Conservation (phyloP, 1,140 invertebrate species). For the Drosophila ercepeae region DNA sequence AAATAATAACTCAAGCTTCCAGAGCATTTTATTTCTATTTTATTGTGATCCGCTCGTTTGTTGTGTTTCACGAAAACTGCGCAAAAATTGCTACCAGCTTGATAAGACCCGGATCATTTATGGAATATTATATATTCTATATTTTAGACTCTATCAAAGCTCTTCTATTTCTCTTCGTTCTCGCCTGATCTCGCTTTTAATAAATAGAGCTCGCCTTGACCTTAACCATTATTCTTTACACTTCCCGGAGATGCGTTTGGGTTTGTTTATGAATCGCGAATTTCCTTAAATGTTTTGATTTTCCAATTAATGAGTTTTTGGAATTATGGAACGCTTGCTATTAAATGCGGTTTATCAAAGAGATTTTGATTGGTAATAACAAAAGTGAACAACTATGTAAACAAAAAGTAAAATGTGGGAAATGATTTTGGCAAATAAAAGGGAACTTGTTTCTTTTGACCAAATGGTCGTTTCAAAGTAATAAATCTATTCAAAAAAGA, state of each 20-base stretch:
- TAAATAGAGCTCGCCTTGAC: constrained; percentile 42
- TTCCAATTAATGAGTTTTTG: background rate
- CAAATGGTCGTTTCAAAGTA: too few species aligned
- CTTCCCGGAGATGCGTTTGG: constrained; percentile 7
- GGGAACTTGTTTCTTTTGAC: too few species aligned
- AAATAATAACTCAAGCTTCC: constrained; percentile 33
- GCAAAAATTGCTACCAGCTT: constrained; percentile 33
- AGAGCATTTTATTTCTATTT: constrained; percentile 30
- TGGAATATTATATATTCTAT: background rate
- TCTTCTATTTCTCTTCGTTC: constrained; percentile 9
- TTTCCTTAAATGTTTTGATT: constrained; percentile 8
- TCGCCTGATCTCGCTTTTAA: constrained; percentile 13
- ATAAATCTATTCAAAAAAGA: too few species aligned
- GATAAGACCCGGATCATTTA: constrained; percentile 51
- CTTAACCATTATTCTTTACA: constrained; percentile 46
- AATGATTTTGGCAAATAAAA: background rate
- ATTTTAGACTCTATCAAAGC: constrained; percentile 32
- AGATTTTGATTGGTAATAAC: background rate
- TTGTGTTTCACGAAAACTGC: constrained; percentile 56
- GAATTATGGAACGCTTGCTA: background rate
- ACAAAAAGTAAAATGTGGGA: background rate
- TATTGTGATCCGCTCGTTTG: constrained; percentile 53
- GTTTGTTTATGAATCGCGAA: background rate
- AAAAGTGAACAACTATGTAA: background rate
- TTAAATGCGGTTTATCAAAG: background rate